Base-by-base conservation (phyloP, 2,888 invertebrate species). In the Callosobruchus maculatus region DNA sequence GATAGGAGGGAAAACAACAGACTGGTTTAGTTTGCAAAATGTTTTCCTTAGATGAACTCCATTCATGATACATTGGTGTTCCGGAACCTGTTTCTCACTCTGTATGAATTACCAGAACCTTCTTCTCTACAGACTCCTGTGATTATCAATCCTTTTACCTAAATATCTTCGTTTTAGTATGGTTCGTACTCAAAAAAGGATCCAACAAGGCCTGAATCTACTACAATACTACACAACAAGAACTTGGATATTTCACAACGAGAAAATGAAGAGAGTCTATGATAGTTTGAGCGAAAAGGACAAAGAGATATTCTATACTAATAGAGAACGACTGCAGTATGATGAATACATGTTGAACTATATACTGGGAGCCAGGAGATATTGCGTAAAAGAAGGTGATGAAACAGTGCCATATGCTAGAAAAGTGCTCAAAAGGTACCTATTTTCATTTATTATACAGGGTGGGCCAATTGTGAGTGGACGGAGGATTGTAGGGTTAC, bases 341-440 rank as follows among this genome's bases (percentile, higher is more conserved):
- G 89, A 92, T 73, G 85, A 89, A 0, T 95, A 93, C 83, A 85
- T 95, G 78, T 88, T 90, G 79, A 89, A 88, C 83, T 95, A 95
- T 82, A 91, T 97, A 31, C 89, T 94, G 77, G 97, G 97, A 0
- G 92, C 94, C n/a, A 90, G 97, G 20, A 92, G 93, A 79, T 97
- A 91, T 84, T 93, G 95, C 82, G 88, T 96, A 74, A 95, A 96
- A 78, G 97, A 98, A 81, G 93, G 93, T 80, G 92, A 93, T 0
- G 89, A 92, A 13, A 93, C 93, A 0, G 83, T 97, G 22, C 94
- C 95, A 0, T 89, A 92, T 69, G 94, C 95, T 0, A 89, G 93
- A 77, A 89, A 88, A 75, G 87, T 92, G 21, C 85, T 92, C 0
- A 89, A 85, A 82, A 90, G 91, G 92, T 92, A n/a, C n/a, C n/a